Evolutionary conservation across 2,888 invertebrate genomes (phyloP).

Genomic region (Drosophila demipolita): DNA sequence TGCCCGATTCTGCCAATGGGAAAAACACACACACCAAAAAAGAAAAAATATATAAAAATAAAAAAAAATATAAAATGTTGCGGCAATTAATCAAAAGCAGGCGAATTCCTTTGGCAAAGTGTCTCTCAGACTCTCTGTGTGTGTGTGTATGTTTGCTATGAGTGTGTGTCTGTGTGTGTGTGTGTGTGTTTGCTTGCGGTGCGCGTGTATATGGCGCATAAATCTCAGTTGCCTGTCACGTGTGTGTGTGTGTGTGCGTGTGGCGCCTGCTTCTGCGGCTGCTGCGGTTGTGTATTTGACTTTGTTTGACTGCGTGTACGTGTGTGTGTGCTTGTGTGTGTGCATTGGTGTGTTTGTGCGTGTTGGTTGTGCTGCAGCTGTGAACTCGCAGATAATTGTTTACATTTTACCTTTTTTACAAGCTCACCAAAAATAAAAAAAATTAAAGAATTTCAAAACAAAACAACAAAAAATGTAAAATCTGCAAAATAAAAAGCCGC

Average conservation of each 20-base stretch:
- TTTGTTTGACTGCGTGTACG: constrained; percentile 28
- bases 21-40: constrained; percentile 20
- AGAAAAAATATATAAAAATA: constrained; percentile 5
- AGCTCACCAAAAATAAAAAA: constrained; percentile 4
- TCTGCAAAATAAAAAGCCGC: constrained; percentile 69
- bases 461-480: constrained; percentile 5
- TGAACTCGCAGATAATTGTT: constrained; percentile 77
- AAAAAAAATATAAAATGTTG: constrained; percentile 70
- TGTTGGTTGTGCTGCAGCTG: constrained; percentile 56
- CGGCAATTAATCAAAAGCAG: constrained; percentile 81
- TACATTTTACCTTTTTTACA: constrained; percentile 77
- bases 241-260: constrained; percentile 49
- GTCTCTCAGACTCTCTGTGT: constrained; percentile 42
- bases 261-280: constrained; percentile 46
- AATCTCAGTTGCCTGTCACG: constrained; percentile 75
- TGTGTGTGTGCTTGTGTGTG: constrained; percentile 25
- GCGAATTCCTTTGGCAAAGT: constrained; percentile 70
- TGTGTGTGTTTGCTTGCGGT: constrained; percentile 29
- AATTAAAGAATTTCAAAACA: constrained; percentile 16
- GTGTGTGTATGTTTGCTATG: constrained; percentile 26
- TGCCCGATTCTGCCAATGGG: constrained; percentile 37
- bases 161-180: constrained; percentile 19
- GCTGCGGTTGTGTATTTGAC: constrained; percentile 57
- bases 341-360: constrained; percentile 22
- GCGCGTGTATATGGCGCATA: constrained; percentile 59